Evolutionary conservation across 2,888 invertebrate species (phyloP).

Genomic region (Ectobius pallidus): DNA sequence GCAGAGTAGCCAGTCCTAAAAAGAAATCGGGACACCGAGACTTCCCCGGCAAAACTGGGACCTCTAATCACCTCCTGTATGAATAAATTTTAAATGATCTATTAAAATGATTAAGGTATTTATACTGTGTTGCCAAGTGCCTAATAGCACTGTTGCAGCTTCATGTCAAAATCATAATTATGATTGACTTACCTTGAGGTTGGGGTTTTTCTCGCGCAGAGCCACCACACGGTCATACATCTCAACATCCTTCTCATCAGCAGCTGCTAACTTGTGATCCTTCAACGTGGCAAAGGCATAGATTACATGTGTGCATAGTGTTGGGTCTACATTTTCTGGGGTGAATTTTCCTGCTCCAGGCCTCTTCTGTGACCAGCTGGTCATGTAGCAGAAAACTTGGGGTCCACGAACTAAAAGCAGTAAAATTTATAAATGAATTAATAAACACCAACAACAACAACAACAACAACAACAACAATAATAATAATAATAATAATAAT

Average conservation of each 20-base stretch:
- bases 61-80: no score
- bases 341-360: slow-evolving; percentile 86
- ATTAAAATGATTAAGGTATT: no score
- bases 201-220: slow-evolving; percentile 85
- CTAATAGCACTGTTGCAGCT: neutral
- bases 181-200: slow-evolving; percentile 78
- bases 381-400: slow-evolving; percentile 92
- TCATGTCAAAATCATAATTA: neutral
- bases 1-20: no score
- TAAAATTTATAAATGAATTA: slow-evolving; percentile 41
- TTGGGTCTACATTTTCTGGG: slow-evolving; percentile 87
- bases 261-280: slow-evolving; percentile 81
- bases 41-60: no score
- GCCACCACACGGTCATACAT: slow-evolving; percentile 86
- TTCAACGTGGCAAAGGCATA: slow-evolving; percentile 94
- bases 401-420: slow-evolving; percentile 79
- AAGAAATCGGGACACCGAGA: no score
- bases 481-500: no score
- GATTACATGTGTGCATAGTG: slow-evolving; percentile 91
- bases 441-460: no score
- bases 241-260: slow-evolving; percentile 80
- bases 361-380: slow-evolving; percentile 94
- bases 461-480: neutral
- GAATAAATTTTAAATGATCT: no score
- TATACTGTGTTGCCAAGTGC: no score